Percentiles rank a stretch among this genome's conserved stretches.
phyloP scores from a whole-genome alignment of 2,113 vertebrate species.

The Dermatemys mawii region DNA sequence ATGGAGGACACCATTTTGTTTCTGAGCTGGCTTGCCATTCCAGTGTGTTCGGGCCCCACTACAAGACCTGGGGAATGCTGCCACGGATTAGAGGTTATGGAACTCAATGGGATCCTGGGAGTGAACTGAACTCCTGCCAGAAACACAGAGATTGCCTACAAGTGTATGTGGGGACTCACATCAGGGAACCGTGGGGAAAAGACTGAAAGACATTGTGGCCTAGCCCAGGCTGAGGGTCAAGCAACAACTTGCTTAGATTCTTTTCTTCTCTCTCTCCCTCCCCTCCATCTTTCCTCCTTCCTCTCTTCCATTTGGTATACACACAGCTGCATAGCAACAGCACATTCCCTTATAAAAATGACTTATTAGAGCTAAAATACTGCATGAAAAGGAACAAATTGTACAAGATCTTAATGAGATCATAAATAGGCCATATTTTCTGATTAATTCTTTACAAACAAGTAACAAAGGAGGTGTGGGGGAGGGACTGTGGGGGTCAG shows the following conservation, averaged over 20 bases:
- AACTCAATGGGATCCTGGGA: not conserved
- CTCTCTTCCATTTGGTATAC: not conserved
- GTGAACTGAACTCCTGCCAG: not conserved
- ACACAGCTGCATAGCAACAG: conserved; percentile 60
- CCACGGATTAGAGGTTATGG: not conserved
- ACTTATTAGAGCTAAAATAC: conserved; percentile 1
- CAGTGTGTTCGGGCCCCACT: not conserved
- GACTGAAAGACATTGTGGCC: not conserved
- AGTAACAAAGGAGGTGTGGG: not conserved
- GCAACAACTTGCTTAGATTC: not conserved
- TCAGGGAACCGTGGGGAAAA: not conserved
- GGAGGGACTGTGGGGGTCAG: not conserved
- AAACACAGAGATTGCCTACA: not conserved
- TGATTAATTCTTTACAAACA: not conserved
- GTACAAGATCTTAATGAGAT: not conserved
- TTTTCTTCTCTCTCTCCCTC: conserved; percentile 37
- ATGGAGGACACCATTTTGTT: not conserved
- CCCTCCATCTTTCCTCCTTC: not conserved
- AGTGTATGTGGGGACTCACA: not conserved
- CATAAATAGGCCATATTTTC: not conserved
- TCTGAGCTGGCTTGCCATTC: not conserved
- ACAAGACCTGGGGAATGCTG: too few relatives aligned
- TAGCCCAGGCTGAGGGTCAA: not conserved
- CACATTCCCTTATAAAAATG: not conserved
- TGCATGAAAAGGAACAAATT: conserved; percentile 39